Base-by-base conservation (phyloP, 2,888 invertebrate species). In the Bombylius major region DNA sequence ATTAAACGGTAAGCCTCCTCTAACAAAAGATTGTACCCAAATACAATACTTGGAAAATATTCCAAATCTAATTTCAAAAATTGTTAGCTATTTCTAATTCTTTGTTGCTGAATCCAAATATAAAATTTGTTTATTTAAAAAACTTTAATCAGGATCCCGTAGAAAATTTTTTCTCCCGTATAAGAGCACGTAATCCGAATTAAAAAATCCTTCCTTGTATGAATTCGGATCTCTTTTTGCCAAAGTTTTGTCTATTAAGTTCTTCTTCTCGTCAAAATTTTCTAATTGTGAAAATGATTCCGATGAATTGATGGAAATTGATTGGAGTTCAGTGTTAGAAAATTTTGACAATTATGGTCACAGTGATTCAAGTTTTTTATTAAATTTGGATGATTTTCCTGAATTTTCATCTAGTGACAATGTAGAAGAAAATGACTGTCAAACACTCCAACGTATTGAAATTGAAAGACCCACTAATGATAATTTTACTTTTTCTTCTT, bases 211-310 rank as follows among this genome's bases (percentile, higher is more conserved):
- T 34, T 34, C 34, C 5, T 34, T 34, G 34, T 34, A 6, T 34
- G 34, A 34, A 34, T 34, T 34, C 7, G 34, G 5, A 5, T 5
- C 34, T 6, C 34, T 34, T 34, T 34, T 34, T 34, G 34, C 5
- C 7, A 34, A 34, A 34, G 34, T 34, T 53, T 49, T 53, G 23
- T 39, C 47, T n/a, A 32, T 55, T 12, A 55, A 51, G 47, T 50
- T 58, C 5, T 42, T 58, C 4, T 58, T 58, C 44, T 50, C 52
- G 12, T 53, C n/a, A n/a, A n/a, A n/a, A n/a, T n/a, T n/a, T n/a
- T n/a, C n/a, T n/a, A n/a, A n/a, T n/a, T n/a, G n/a, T 33, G 54
- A 57, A 50, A 44, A 57, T 32, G 57, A 56, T 14, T 48, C 50
- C 46, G 39, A 50, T n/a, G 55, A 53, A 48, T 53, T 56, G 48